phyloP scores from a whole-genome alignment of 2,797 vertebrate genomes.

The Nannoperca obscura region DNA sequence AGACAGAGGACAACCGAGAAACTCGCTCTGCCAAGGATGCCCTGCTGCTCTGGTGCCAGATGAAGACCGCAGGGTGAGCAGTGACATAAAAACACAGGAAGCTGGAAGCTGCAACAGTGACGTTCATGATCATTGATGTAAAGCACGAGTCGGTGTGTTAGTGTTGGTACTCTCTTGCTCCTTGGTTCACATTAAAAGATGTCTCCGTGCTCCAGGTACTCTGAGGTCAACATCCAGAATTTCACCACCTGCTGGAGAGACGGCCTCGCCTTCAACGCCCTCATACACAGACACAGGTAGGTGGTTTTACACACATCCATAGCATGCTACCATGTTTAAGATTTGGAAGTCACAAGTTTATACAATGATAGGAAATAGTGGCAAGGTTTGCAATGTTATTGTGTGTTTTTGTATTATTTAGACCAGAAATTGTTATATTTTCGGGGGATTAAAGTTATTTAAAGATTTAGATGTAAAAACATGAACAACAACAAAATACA shows the following conservation, averaged over 20 bases:
- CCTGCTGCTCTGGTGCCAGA: constrained; percentile 96
- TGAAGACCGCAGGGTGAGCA: constrained; percentile 96
- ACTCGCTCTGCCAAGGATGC: constrained; percentile 96
- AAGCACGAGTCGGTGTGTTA: not conserved
- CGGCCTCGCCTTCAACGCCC: constrained; percentile 95
- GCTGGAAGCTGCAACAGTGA: not conserved
- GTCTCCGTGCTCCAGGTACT: constrained; percentile 82
- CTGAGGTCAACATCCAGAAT: constrained; percentile 97
- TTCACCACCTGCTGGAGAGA: constrained; percentile 98
- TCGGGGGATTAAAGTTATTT: not conserved
- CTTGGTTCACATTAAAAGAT: not conserved
- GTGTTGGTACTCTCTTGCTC: not conserved
- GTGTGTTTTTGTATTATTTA: not conserved
- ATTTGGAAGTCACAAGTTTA: not conserved
- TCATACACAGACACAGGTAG: constrained; percentile 96
- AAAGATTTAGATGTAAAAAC: not conserved
- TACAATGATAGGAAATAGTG: too few relatives aligned
- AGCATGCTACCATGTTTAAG: not conserved
- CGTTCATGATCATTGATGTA: not conserved
- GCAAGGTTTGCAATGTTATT: not conserved
- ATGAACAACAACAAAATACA: not conserved
- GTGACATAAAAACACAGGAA: not conserved
- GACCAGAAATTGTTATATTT: not conserved
- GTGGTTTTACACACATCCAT: not conserved
- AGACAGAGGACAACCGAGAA: constrained; percentile 96